phyloP scores from a whole-genome alignment of 2,888 invertebrate genomes.

The Ichneumoninae sp. region DNA sequence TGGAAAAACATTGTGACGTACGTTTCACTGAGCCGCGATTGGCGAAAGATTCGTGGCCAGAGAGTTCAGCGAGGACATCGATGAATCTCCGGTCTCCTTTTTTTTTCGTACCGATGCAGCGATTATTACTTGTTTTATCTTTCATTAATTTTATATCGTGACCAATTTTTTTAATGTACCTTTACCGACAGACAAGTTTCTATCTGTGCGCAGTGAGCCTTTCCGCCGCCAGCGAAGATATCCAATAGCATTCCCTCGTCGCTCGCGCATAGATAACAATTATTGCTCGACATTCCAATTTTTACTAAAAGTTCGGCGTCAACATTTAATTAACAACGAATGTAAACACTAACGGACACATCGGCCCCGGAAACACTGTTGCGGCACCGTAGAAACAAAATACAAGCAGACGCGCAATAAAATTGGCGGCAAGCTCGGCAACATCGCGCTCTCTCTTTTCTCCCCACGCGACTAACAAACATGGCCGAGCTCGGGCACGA shows the following conservation, averaged over 20 bases:
- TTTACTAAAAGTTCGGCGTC: neutral
- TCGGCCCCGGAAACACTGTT: neutral
- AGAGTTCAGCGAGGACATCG: slow-evolving; percentile 15
- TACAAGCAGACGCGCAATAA: slow-evolving; percentile 63
- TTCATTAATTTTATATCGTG: slow-evolving; percentile 21
- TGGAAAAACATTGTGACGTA: slow-evolving; percentile 49
- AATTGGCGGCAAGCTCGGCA: slow-evolving; percentile 72
- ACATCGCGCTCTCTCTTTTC: slow-evolving; percentile 27
- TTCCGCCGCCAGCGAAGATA: slow-evolving; percentile 73
- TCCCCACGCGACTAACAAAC: neutral
- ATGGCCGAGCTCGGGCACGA: slow-evolving; percentile 5
- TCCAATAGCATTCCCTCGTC: slow-evolving; percentile 81
- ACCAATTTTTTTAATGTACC: slow-evolving; percentile 70
- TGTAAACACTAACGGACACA: neutral
- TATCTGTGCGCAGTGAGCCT: slow-evolving; percentile 72
- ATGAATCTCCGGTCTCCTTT: slow-evolving; percentile 6
- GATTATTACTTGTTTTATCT: slow-evolving; percentile 6
- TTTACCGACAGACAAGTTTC: slow-evolving; percentile 76
- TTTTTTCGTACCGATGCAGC: neutral
- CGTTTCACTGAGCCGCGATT: slow-evolving; percentile 48
- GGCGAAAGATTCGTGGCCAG: slow-evolving; percentile 23
- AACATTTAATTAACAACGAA: neutral
- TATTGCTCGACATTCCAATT: slow-evolving; percentile 73
- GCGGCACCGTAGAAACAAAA: slow-evolving; percentile 34
- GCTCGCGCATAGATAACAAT: slow-evolving; percentile 80